These are phyloP conservation scores for Elachura formosa DNA, from an alignment of 2,113 vertebrate species.

Conservation along the genomic window DNA sequence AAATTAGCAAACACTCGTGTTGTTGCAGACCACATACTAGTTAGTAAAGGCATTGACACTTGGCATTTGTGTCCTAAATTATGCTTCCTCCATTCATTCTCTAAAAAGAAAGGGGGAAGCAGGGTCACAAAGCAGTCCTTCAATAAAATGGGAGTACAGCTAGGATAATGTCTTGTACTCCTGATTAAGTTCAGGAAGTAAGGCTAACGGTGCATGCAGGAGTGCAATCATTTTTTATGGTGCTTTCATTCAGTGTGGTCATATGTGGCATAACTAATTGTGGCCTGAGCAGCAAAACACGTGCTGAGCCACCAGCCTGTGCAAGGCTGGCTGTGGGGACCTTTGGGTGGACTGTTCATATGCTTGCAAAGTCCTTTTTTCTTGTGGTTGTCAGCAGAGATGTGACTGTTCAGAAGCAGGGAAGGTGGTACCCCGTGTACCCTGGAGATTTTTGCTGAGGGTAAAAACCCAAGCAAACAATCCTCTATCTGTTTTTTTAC, in stretches of 20 bases:
- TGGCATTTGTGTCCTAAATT: neutral
- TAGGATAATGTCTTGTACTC: neutral
- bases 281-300: neutral
- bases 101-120: neutral
- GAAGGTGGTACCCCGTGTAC: neutral
- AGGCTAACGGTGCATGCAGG: neutral
- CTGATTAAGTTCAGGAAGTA: neutral
- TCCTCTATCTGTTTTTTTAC: neutral
- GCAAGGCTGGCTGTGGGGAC: neutral
- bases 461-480: neutral
- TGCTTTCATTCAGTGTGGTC: neutral
- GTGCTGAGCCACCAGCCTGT: neutral
- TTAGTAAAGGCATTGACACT: neutral
- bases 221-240: neutral
- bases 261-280: neutral
- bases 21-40: neutral
- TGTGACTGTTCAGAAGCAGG: neutral
- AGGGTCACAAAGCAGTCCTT: neutral
- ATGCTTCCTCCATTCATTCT: neutral
- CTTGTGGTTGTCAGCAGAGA: neutral
- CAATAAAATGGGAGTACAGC: neutral
- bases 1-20: neutral
- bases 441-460: accelerated
- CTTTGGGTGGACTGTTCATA: neutral
- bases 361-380: neutral